Base-by-base conservation (phyloP, 2,797 vertebrate species). In the Halcyon leucocephala region DNA sequence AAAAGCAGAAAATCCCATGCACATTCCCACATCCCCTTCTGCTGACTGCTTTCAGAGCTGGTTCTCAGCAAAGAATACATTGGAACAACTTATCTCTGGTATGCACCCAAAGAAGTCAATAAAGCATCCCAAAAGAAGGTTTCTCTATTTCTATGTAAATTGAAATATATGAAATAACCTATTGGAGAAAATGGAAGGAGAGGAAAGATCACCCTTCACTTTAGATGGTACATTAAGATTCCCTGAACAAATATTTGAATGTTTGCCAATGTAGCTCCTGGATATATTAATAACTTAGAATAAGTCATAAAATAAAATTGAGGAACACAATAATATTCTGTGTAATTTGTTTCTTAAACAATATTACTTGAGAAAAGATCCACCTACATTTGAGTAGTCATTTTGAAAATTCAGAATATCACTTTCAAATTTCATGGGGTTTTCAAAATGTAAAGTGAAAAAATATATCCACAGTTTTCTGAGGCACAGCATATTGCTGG, bases 171-270 rank as follows among this genome's bases (percentile, higher is more conserved):
- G 52, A 78, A 93, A 70, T 37, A 74, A 29, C 13, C 29, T 72
- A 14, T 0, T 81, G 33, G 61, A 90, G 42, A 86, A 94, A 89
- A 88, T 17, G 2, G 49, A 78, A 90, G 39, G 35, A 91, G 64
- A 86, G 26, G 46, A 82, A 92, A 79, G 58, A 90, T 72, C 54
- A 83, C 11, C 13, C 49, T 72, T 90, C 35, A 66, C 7, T 90
- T 81, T 18, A 72, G 46, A 67, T 44, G 39, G 33, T 33, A 55
- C n/a, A 64, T 64, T 87, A 55, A 79, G 51, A 73, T 70, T 55
- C 35, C 24, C 55, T 86, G 51, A 89, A 66, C 19, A 92, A 72
- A 88, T 79, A 89, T 39, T 93, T 86, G 57, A 93, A 65, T 91
- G 78, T 52, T 76, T 90, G 19, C 37, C 65, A 81, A 12, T 3